Percentiles rank a stretch among this genome's conserved stretches.
Conservation (phyloP, 2,888 invertebrate species). For the Ephialtes manifestator region DNA sequence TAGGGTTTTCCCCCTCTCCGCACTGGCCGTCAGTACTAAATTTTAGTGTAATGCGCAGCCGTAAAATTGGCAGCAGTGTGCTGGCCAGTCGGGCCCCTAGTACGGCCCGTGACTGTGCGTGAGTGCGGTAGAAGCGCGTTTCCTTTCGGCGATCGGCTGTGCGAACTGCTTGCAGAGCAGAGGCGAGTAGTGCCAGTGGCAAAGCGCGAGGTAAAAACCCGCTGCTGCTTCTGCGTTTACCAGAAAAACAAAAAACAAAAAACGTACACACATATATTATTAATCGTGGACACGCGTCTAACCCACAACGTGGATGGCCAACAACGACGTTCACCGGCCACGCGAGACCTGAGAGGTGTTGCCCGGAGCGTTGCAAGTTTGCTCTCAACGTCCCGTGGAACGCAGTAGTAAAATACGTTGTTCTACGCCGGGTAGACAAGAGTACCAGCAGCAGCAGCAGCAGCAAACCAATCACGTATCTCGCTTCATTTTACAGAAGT, state of each 20-base stretch:
- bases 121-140: slow-evolving; percentile 46
- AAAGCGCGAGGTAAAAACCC: slow-evolving; percentile 4
- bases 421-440: slow-evolving; percentile 37
- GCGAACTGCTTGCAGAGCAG: slow-evolving; percentile 16
- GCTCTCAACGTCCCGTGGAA: slow-evolving; percentile 25
- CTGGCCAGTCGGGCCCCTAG: slow-evolving; percentile 43
- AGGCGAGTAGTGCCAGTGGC: not conserved
- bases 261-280: not conserved
- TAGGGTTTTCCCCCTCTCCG: not conserved
- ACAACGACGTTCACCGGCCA: slow-evolving; percentile 57
- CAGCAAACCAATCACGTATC: slow-evolving; percentile 21
- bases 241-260: not conserved
- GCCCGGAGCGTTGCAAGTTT: slow-evolving; percentile 34
- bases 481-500: slow-evolving; percentile 2
- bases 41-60: not conserved
- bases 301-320: slow-evolving; percentile 60
- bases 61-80: slow-evolving; percentile 39
- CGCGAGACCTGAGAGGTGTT: slow-evolving; percentile 57
- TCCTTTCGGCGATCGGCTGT: slow-evolving; percentile 59
- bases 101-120: slow-evolving; percentile 62
- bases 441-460: no score
- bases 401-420: slow-evolving; percentile 43
- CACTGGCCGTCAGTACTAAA: no score
- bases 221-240: slow-evolving; percentile 1
- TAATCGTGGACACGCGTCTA: slow-evolving; percentile 7